Percentiles rank a stretch among this genome's conserved stretches.
These are phyloP conservation scores for Dryobota labecula DNA, from an alignment of 2,888 invertebrate genomes.

Conservation along the genomic window DNA sequence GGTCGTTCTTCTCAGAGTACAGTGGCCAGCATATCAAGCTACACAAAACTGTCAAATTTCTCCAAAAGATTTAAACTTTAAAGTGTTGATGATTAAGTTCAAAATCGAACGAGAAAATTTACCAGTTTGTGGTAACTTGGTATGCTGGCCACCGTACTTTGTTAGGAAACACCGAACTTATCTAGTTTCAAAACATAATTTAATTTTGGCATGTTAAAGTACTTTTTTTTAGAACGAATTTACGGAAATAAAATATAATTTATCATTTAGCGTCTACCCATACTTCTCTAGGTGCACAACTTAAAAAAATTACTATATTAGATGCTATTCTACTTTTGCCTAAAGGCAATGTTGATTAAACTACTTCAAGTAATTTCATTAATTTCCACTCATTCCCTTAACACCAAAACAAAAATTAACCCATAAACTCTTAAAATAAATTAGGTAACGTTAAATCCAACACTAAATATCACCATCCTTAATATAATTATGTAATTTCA, in stretches of 20 bases:
- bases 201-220: no score
- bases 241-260: no score
- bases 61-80: no score
- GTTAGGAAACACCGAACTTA: not conserved
- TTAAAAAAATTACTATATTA: not conserved
- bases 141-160: no score
- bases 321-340: not conserved
- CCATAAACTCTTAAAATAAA: slow-evolving; percentile 23
- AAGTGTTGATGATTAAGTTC: no score
- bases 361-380: slow-evolving; percentile 2
- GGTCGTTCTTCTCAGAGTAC: not conserved
- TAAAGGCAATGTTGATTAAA: not conserved
- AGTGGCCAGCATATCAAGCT: no score
- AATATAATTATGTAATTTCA: slow-evolving; percentile 66
- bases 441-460: slow-evolving; percentile 47
- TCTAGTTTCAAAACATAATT: no score
- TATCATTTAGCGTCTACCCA: not conserved
- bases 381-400: not conserved
- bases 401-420: slow-evolving; percentile 18
- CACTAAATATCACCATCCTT: slow-evolving; percentile 48
- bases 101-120: no score
- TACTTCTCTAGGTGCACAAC: not conserved
- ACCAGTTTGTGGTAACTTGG: no score
- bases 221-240: no score
- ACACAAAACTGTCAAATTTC: no score